Base-by-base conservation (phyloP, 2,888 invertebrate genomes). In the Branchellion lobata region DNA sequence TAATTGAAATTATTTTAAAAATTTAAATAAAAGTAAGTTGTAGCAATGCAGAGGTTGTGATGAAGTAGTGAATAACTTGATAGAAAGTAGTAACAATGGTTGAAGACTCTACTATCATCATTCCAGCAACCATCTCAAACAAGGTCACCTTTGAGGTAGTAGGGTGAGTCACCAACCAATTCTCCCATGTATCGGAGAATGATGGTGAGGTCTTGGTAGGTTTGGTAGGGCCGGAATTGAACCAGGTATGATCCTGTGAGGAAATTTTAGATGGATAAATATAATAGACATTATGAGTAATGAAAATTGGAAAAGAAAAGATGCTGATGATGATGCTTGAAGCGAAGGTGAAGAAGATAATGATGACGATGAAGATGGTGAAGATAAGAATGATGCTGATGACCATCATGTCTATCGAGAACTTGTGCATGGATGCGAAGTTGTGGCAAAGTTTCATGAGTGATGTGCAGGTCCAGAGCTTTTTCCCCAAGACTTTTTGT, bases 341-440 rank as follows among this genome's bases (percentile, higher is more conserved):
- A 65, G 29, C 21, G 14, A 14, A 40, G 14, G 40, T 40, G 5
- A 40, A 65, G 21, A n/a, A 65, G 3, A 65, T 3, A 65, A 65
- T 29, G 21, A 65, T 65, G 3, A 65, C 5, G 21, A 65, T 65
- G 21, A 29, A 3, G 21, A 65, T 8, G 8, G 21, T 27, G 8
- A 29, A 65, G n/a, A 34, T 34, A 31, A 72, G 18, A 34, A 72
- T 31, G 24, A 18, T 1, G 1, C 11, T 24, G n/a, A 31, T n/a
- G 14, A 73, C 94, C 93, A 90, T 95, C 94, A 84, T 92, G 92
- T 80, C 92, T 90, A 85, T 96, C 92, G 80, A 96, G 89, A 81
- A 92, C 90, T 86, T 95, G 93, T 0, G 90, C 88, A 91, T 92
- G 92, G 77, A 92, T 89, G 71, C 93, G 90, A 3, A 84, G 82